Evolutionary conservation across 2,888 invertebrate species (phyloP), one percentile per base, ranked within the genome.

Genomic region (Pristionchus fissidentatus): DNA sequence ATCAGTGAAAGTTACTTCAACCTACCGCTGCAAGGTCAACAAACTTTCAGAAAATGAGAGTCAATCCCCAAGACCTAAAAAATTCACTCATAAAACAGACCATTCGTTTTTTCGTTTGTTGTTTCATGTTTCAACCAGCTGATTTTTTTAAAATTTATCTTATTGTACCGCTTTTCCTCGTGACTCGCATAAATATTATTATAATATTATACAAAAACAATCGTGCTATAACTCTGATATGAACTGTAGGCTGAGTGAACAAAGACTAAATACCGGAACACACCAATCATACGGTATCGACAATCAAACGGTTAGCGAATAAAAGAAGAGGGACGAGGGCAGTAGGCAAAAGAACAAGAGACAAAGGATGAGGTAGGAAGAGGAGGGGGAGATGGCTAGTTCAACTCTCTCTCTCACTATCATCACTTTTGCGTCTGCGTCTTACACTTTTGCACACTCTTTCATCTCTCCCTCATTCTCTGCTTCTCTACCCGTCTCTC

Each of bases 1-100:
- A 75, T 43, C 46, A 75, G 75, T 29, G 75, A 75, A 75, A 75
- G 75, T 75, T 66, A 38, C 66, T 22, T 38, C n/a, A 41, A 66
- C 19, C 66, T 66, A 19, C 38, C 38, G 38, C 22, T 35, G 22
- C 13, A n/a, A 38, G 35, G 66, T 22, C 5, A 22, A 38, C 66
- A 66, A 22, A 15, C n/a, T 10, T 57, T 57, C 57, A 29, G 22
- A 15, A n/a, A 57, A 57, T n/a, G 29, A 22, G n/a, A 57, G 10
- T 57, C 26, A 26, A 22, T 26, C 10, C 3, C 26, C 22, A 38
- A 66, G 66, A 66, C 2, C 29, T 10, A 62, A 66, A 66, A 66
- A 66, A 8, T 4, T 57, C n/a, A 38, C n/a, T 66, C 38, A 66
- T 66, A 66, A 66, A 41, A 0, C n/a, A 38, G 66, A 66, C 15